A percentile compares a stretch with the other conserved stretches of the same genome.
Evolutionary conservation across 2,888 invertebrate genomes (phyloP).

Genomic region (Myopa tessellatipennis): DNA sequence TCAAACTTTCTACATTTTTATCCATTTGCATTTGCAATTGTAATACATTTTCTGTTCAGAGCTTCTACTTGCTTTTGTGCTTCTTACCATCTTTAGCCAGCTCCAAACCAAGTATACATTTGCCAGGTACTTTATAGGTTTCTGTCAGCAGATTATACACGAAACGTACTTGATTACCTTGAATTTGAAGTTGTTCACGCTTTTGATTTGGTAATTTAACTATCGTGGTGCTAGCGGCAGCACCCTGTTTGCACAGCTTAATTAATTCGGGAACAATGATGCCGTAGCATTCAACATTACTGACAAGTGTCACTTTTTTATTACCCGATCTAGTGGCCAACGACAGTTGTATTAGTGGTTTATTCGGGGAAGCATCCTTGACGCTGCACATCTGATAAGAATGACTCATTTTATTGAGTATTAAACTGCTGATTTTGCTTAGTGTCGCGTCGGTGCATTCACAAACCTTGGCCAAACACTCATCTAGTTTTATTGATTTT

Average conservation of each 20-base stretch:
- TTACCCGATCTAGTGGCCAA: constrained; percentile 84
- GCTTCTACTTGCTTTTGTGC: constrained; percentile 54
- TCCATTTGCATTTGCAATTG: too few relatives aligned
- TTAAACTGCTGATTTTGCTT: constrained; percentile 77
- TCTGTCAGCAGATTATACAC: constrained; percentile 65
- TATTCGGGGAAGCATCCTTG: constrained; percentile 71
- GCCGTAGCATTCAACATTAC: constrained; percentile 89
- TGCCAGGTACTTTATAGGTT: constrained; percentile 66
- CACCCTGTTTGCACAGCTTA: constrained; percentile 84
- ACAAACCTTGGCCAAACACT: constrained; percentile 59
- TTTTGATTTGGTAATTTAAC: constrained; percentile 79
- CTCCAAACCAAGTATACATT: constrained; percentile 65
- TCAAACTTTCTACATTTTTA: too few relatives aligned
- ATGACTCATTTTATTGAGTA: constrained; percentile 75
- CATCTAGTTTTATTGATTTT: constrained; percentile 61
- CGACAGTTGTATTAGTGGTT: constrained; percentile 82
- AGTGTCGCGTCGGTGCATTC: constrained; percentile 69
- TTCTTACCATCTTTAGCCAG: constrained; percentile 66
- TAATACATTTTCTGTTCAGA: too few relatives aligned
- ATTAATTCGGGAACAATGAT: constrained; percentile 83
- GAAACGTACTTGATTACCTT: constrained; percentile 86
- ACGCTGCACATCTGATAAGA: constrained; percentile 67
- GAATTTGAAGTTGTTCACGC: constrained; percentile 83
- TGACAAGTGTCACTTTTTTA: constrained; percentile 92
- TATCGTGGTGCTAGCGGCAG: constrained; percentile 88